Evolutionary conservation across 1,140 invertebrate species (phyloP).

Genomic region (Drosophila cardini): DNA sequence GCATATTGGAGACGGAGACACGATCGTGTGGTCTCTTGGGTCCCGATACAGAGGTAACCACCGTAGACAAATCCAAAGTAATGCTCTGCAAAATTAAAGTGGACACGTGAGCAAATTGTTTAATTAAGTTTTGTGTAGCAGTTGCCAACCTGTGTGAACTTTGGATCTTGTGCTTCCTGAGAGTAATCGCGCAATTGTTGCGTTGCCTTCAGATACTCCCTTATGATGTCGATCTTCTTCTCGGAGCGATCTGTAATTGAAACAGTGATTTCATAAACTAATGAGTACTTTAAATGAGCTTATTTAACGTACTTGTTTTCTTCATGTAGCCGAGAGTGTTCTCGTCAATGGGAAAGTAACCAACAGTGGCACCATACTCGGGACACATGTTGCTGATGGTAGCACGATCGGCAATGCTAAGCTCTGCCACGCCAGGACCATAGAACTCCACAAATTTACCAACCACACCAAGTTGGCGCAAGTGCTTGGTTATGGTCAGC

Average conservation of each 20-base stretch:
- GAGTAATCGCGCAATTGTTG: constrained; percentile 94
- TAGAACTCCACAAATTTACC: constrained; percentile 99
- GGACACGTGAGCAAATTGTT: not conserved
- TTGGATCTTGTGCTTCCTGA: constrained; percentile 91
- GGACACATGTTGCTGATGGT: constrained; percentile 99
- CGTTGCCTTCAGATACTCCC: constrained; percentile 92
- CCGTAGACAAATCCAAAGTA: constrained; percentile 94
- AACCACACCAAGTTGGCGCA: constrained; percentile 97
- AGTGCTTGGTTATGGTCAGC: constrained; percentile 98
- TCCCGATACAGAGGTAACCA: constrained; percentile 97
- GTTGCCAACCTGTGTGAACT: constrained; percentile 90
- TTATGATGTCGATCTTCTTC: constrained; percentile 93
- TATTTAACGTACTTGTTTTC: constrained; percentile 91
- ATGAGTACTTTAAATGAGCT: not conserved
- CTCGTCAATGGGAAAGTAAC: constrained; percentile 97
- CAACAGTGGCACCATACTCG: constrained; percentile 98
- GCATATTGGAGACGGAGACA: constrained; percentile 95
- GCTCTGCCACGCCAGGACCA: constrained; percentile 94
- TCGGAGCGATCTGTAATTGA: constrained; percentile 90
- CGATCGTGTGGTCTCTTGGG: constrained; percentile 98
- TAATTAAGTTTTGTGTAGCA: constrained; percentile 1
- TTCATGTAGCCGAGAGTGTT: constrained; percentile 93
- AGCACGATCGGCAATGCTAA: constrained; percentile 97
- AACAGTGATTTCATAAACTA: not conserved
- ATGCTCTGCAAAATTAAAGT: constrained; percentile 87